These are phyloP conservation scores for Poecile atricapillus DNA, from an alignment of 2,113 vertebrate genomes.

Conservation along the genomic window DNA sequence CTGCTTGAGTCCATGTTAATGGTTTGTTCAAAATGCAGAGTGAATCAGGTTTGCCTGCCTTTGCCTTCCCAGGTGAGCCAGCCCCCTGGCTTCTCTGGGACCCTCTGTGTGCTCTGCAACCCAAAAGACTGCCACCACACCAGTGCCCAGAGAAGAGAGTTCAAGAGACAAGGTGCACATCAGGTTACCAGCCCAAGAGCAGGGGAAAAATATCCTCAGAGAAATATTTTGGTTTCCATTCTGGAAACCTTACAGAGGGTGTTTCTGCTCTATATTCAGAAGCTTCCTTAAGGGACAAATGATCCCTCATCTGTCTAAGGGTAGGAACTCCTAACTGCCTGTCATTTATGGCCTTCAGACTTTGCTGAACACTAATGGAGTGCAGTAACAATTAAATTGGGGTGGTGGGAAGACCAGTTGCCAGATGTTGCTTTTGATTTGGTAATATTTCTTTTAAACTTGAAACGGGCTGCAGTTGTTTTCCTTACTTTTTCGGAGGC, in stretches of 20 bases:
- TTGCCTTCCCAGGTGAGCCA: neutral
- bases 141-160: neutral
- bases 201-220: conserved; percentile 30
- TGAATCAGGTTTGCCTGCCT: neutral
- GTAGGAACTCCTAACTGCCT: neutral
- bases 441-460: neutral
- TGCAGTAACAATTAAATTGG: neutral
- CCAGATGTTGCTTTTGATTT: neutral
- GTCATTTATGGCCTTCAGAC: neutral
- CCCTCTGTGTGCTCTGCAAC: neutral
- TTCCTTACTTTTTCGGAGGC: neutral
- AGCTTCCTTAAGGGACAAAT: neutral
- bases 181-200: neutral
- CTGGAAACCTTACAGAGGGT: neutral
- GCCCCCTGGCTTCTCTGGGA: neutral
- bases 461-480: neutral
- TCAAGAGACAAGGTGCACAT: conserved; percentile 14
- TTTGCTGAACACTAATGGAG: neutral
- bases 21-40: neutral
- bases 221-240: conserved; percentile 56
- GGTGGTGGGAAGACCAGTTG: neutral
- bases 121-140: fast-evolving
- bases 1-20: neutral
- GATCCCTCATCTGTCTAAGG: neutral
- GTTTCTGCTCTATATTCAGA: conserved; percentile 32